These are phyloP conservation scores for Melangyna quadrimaculata DNA, from an alignment of 2,888 invertebrate genomes.

Conservation along the genomic window DNA sequence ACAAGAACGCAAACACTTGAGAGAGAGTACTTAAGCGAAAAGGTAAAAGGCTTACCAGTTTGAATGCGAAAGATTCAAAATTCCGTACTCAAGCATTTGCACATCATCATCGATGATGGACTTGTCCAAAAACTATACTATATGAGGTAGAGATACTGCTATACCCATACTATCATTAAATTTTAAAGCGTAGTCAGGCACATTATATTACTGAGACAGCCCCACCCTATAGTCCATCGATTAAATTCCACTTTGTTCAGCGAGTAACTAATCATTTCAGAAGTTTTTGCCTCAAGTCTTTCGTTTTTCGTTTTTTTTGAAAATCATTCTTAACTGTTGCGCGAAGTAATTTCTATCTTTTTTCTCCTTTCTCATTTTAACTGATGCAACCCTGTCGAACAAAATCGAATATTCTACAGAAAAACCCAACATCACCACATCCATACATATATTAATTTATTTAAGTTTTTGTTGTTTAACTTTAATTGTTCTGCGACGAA, in stretches of 20 bases:
- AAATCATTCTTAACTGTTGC: conserved; percentile 55
- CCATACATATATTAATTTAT: conserved; percentile 69
- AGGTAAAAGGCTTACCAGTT: conserved; percentile 25
- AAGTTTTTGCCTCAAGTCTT: conserved; percentile 47
- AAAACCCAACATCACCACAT: conserved; percentile 29
- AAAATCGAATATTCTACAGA: conserved; percentile 65
- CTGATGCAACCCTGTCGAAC: conserved; percentile 39
- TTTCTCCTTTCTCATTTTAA: conserved; percentile 3
- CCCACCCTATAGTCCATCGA: conserved; percentile 62
- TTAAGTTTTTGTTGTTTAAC: conserved; percentile 65
- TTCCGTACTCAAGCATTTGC: conserved; percentile 51
- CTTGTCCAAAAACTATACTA: conserved; percentile 38
- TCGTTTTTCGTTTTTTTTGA: background rate
- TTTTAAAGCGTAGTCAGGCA: conserved; percentile 37
- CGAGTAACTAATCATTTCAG: conserved; percentile 64
- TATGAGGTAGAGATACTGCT: conserved; percentile 37
- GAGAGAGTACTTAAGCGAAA: background rate
- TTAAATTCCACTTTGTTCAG: conserved; percentile 69
- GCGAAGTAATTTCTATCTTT: conserved; percentile 62
- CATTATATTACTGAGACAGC: conserved; percentile 20
- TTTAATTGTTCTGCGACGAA: conserved; percentile 63
- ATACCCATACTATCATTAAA: conserved; percentile 63
- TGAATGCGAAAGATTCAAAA: conserved; percentile 54
- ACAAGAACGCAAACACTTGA: background rate
- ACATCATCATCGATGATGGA: conserved; percentile 32